Evolutionary conservation across 2,888 invertebrate genomes (phyloP).

Genomic region (Eumacrocentrus americanus): DNA sequence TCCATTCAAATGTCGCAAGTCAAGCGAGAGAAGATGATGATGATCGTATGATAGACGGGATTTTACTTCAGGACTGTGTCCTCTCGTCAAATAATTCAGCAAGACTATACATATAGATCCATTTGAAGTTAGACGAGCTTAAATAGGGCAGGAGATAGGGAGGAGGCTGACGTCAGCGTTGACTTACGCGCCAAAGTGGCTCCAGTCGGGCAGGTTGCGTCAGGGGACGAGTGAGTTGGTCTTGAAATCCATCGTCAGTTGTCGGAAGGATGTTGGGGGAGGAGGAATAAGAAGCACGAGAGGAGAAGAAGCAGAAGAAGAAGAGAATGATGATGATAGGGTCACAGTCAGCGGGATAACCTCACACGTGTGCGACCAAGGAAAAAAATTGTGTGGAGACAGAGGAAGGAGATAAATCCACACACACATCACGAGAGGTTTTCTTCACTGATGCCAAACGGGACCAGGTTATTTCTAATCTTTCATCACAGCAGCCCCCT

Average conservation of each 20-base stretch:
- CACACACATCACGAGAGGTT: neutral
- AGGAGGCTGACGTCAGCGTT: slow-evolving; percentile 44
- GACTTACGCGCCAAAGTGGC: slow-evolving; percentile 44
- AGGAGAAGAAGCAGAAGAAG: slow-evolving; percentile 29
- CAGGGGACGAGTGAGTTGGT: slow-evolving; percentile 33
- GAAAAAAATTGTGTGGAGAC: slow-evolving; percentile 36
- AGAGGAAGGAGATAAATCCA: neutral
- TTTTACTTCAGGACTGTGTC: too few relatives aligned
- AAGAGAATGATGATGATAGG: slow-evolving; percentile 45
- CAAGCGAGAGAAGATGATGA: too few relatives aligned
- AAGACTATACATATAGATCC: too few relatives aligned
- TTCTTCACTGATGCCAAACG: slow-evolving; percentile 18
- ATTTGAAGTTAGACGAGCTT: too few relatives aligned
- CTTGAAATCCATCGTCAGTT: slow-evolving; percentile 13
- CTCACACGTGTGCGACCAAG: slow-evolving; percentile 54
- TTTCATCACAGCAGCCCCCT: slow-evolving; percentile 16
- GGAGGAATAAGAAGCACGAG: neutral
- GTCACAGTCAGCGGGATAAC: slow-evolving; percentile 53
- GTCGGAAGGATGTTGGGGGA: slow-evolving; percentile 30
- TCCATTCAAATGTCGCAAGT: too few relatives aligned
- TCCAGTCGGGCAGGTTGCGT: slow-evolving; percentile 44
- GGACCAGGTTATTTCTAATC: slow-evolving; percentile 23
- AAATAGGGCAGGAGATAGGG: slow-evolving; percentile 8
- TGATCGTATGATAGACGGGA: too few relatives aligned
- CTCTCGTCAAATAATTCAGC: too few relatives aligned